These are phyloP conservation scores for Antrozous pallidus DNA, from an alignment of 2,797 vertebrate species.

Conservation along the genomic window DNA sequence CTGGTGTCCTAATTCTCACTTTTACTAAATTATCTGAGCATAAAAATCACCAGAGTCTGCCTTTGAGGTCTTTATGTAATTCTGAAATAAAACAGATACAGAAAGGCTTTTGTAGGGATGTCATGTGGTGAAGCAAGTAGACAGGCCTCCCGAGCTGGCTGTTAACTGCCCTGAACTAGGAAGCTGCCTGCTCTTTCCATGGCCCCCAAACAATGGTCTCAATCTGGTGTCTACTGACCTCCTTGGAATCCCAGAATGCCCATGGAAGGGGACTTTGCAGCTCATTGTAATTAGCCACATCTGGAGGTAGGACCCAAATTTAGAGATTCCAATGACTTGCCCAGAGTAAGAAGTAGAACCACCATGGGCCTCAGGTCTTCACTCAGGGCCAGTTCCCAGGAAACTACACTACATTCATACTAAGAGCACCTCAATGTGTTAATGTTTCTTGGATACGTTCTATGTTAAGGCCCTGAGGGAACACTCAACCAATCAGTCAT, in stretches of 20 bases:
- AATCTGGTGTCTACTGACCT: background rate
- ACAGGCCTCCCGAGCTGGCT: background rate
- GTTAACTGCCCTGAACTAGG: background rate
- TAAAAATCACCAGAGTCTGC: background rate
- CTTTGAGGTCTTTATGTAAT: background rate
- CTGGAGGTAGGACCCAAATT: background rate
- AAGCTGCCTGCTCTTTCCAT: background rate
- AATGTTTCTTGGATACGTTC: background rate
- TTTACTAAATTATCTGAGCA: background rate
- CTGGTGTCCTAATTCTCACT: background rate
- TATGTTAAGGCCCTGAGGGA: background rate
- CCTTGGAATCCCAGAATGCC: background rate
- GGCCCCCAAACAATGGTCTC: background rate
- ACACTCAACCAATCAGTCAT: background rate
- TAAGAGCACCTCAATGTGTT: background rate
- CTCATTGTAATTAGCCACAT: background rate
- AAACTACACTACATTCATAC: background rate
- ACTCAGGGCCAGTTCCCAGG: background rate
- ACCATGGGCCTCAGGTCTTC: background rate
- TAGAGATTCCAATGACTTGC: background rate
- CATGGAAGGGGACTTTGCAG: background rate
- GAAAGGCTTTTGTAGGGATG: background rate
- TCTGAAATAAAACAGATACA: slow-evolving; percentile 16
- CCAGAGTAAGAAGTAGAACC: background rate
- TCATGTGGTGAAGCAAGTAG: background rate